Base-by-base conservation (phyloP, 2,888 invertebrate genomes). In the Iphiclides podalirius region DNA sequence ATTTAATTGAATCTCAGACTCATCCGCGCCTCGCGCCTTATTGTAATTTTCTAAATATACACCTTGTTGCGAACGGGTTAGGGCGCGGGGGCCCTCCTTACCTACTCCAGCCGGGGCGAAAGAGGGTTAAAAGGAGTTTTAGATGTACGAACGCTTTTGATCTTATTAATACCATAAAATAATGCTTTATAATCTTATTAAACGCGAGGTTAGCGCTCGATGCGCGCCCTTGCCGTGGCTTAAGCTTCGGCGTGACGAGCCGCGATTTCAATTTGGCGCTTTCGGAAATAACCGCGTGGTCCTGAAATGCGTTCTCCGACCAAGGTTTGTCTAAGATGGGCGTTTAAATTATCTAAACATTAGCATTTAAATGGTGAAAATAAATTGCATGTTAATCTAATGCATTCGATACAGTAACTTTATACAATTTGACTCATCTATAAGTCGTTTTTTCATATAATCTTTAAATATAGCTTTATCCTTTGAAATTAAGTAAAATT, bases 141-240 rank as follows among this genome's bases (percentile, higher is more conserved):
- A 84, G 89, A 88, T 84, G 89, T 89, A 88, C 79, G 89, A 90
- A 90, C 91, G 91, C 92, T 91, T 92, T 92, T 92, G 92, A 92
- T 92, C 92, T 92, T 90, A 92, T 92, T 92, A 92, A 92, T 92
- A 90, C 91, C 90, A 91, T 91, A 91, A 92, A 92, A 92, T 92
- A 92, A 92, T 92, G 91, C 92, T 90, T 90, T 90, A 91, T 92
- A 92, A 92, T 92, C 92, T 92, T 91, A 92, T 92, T 92, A 92
- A 91, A 91, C 90, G 90, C 91, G 90, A 92, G 91, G 92, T 92
- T 92, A 92, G 90, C 89, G 89, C 89, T 87, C 76, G 75, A 72
- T 67, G 74, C 70, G 74, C 78, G 72, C 83, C 80, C 85, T 80
- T 60, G 67, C 59, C 61, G 59, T 61, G 63, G 70, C 72, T 74